Percentiles rank a stretch among this genome's conserved stretches.
Conservation (phyloP, 1,140 invertebrate species). For the Wiebesia pumilae region DNA sequence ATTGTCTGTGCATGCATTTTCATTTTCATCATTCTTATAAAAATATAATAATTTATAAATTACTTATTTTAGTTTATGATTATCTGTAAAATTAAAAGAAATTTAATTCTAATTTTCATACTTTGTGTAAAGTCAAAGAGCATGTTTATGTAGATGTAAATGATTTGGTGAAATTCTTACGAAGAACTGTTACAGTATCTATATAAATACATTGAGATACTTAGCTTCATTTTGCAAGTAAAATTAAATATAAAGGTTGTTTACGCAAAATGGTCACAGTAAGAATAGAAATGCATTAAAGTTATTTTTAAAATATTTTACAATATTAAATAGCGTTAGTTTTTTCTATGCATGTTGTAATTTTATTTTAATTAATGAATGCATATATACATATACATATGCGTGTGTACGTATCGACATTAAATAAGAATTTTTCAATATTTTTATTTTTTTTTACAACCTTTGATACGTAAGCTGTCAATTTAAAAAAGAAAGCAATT, state of each 20-base stretch:
- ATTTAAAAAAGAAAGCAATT: not conserved
- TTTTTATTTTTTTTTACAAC: too few relatives aligned
- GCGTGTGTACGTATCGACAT: too few relatives aligned
- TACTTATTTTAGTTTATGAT: not conserved
- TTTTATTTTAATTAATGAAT: too few relatives aligned
- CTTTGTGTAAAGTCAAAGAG: not conserved
- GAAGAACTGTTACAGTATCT: not conserved
- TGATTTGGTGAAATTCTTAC: not conserved
- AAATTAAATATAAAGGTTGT: not conserved
- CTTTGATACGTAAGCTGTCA: not conserved
- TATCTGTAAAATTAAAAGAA: not conserved
- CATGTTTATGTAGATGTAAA: not conserved
- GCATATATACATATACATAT: too few relatives aligned
- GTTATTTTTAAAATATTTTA: not conserved
- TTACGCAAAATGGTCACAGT: not conserved
- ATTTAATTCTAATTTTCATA: not conserved
- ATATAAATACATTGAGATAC: not conserved
- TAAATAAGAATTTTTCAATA: too few relatives aligned
- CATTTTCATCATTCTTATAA: slow-evolving; percentile 19
- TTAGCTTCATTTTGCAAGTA: not conserved
- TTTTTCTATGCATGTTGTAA: not conserved
- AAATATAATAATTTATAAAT: slow-evolving; percentile 9
- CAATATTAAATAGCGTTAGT: not conserved
- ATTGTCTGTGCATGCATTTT: slow-evolving; percentile 29
- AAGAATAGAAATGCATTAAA: not conserved